Percentiles rank a stretch among this genome's conserved stretches.
Conservation (phyloP, 2,888 invertebrate genomes). For the Standfussiana lucernea region DNA sequence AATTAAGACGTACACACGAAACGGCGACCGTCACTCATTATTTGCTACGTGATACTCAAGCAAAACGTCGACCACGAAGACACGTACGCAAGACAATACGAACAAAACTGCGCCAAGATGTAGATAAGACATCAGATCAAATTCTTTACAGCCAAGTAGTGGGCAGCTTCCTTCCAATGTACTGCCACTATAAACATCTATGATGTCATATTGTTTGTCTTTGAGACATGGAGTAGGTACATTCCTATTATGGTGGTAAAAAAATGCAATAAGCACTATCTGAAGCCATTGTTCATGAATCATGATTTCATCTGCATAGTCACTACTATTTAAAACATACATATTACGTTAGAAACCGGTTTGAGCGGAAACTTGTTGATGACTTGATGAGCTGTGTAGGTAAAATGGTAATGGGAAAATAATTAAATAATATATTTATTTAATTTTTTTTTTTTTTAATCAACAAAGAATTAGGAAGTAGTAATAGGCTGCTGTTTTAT, state of each 20-base stretch:
- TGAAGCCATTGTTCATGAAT: slow-evolving; percentile 60
- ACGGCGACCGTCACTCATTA: slow-evolving; percentile 18
- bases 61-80: slow-evolving; percentile 18
- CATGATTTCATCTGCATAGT: slow-evolving; percentile 46
- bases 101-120: slow-evolving; percentile 42
- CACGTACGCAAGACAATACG: slow-evolving; percentile 52
- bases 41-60: slow-evolving; percentile 56
- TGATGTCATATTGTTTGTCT: slow-evolving; percentile 73
- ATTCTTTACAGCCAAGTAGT: slow-evolving; percentile 18
- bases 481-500: background rate
- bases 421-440: background rate
- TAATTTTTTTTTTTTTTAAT: background rate
- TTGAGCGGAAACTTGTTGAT: slow-evolving; percentile 18
- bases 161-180: slow-evolving; percentile 52
- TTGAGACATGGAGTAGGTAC: slow-evolving; percentile 70
- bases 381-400: slow-evolving; percentile 1
- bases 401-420: background rate
- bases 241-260: slow-evolving; percentile 60
- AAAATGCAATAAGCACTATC: slow-evolving; percentile 56
- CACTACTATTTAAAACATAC: slow-evolving; percentile 62
- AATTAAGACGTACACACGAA: slow-evolving; percentile 9
- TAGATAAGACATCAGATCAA: slow-evolving; percentile 27
- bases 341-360: slow-evolving; percentile 48
- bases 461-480: background rate
- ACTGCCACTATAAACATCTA: slow-evolving; percentile 48